Evolutionary conservation across 2,888 invertebrate genomes (phyloP).

Genomic region (Eulithis prunata): DNA sequence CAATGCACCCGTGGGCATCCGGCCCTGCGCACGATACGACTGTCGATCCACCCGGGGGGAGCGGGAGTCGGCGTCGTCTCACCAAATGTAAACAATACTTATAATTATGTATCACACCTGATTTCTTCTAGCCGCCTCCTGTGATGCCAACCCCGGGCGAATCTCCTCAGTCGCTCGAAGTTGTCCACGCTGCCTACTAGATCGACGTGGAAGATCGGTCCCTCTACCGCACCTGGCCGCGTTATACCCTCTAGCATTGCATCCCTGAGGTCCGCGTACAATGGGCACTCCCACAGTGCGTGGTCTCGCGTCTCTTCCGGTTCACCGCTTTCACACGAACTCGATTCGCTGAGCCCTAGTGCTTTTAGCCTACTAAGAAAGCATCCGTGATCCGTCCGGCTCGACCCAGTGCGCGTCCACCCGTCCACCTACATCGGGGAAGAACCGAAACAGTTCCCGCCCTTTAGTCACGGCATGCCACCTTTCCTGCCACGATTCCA

Average conservation of each 20-base stretch:
- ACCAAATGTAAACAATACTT: too few species aligned
- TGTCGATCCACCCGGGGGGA: too few species aligned
- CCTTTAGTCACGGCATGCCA: too few species aligned
- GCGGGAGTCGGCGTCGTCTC: too few species aligned
- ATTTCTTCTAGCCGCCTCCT: too few species aligned
- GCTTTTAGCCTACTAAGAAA: not conserved
- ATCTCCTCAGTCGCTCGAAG: too few species aligned
- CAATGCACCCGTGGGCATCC: too few species aligned
- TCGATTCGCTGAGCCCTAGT: not conserved
- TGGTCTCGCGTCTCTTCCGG: conserved; percentile 7
- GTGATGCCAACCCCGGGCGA: too few species aligned
- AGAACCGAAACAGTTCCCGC: not conserved
- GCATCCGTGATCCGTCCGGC: conserved; percentile 15
- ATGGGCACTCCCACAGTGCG: conserved; percentile 1
- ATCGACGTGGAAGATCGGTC: not conserved
- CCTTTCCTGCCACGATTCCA: too few species aligned
- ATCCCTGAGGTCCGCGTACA: not conserved
- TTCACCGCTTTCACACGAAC: conserved; percentile 1
- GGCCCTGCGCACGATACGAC: too few species aligned
- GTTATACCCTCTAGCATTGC: not conserved
- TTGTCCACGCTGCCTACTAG: too few species aligned
- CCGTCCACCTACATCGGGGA: conserved; percentile 18
- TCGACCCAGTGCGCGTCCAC: conserved; percentile 19
- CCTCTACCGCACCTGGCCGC: not conserved
- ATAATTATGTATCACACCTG: too few species aligned